These are phyloP conservation scores for Coelopa pilipes DNA, from an alignment of 2,888 invertebrate genomes.

Conservation along the genomic window DNA sequence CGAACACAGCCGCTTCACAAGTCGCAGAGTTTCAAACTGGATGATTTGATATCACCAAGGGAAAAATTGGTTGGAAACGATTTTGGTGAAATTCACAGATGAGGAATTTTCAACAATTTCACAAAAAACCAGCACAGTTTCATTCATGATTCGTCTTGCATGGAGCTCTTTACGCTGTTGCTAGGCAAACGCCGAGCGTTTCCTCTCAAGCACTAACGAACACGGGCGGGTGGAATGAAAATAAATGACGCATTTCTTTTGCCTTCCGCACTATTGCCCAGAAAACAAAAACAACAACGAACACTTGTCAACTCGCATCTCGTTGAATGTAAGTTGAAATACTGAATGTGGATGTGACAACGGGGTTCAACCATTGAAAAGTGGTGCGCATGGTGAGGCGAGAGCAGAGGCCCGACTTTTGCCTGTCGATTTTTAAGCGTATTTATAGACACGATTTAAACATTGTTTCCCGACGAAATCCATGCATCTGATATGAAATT, in stretches of 20 bases:
- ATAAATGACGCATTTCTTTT: conserved; percentile 24
- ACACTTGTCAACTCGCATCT: neutral
- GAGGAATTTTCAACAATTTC: conserved; percentile 1
- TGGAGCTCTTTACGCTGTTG: conserved; percentile 15
- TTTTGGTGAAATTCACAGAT: neutral
- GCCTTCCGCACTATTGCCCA: neutral
- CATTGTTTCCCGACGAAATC: conserved; percentile 18
- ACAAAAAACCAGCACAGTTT: neutral
- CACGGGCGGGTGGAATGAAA: neutral
- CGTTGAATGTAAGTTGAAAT: neutral
- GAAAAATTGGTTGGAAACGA: neutral
- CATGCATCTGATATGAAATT: neutral
- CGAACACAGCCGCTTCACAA: neutral
- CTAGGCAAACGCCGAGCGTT: conserved; percentile 17
- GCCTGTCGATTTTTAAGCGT: too few relatives aligned
- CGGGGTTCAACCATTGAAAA: neutral
- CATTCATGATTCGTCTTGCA: neutral
- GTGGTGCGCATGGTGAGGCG: conserved; percentile 8
- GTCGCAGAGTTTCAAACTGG: neutral
- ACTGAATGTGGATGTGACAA: too few relatives aligned
- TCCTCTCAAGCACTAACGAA: conserved; percentile 5
- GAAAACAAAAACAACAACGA: conserved; percentile 7
- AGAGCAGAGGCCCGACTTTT: too few relatives aligned
- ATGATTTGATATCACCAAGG: neutral
- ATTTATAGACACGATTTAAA: conserved; percentile 16